Conservation (phyloP, 2,113 vertebrate species). For the Hipposideros armiger region DNA sequence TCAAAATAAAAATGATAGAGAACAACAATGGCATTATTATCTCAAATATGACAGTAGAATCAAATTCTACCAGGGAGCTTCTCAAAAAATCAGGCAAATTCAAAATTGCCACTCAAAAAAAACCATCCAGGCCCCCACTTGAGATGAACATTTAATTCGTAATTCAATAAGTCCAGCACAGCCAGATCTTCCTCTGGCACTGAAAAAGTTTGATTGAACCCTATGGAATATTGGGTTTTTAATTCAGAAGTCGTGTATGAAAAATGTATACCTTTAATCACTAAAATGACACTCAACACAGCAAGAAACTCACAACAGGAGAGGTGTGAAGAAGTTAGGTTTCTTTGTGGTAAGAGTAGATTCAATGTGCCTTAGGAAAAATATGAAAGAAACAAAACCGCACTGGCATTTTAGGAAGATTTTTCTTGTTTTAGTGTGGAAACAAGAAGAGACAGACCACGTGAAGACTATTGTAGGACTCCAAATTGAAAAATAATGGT, state of each 20-base stretch:
- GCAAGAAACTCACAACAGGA: not conserved
- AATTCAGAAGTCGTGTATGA: not conserved
- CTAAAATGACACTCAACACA: not conserved
- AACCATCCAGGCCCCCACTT: not conserved
- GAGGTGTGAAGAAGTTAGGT: not conserved
- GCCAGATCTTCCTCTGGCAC: not conserved
- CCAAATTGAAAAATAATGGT: not conserved
- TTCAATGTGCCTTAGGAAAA: constrained; percentile 39
- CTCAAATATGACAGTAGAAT: not conserved
- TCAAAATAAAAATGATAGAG: constrained; percentile 4
- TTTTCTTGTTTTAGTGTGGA: not conserved
- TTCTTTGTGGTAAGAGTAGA: not conserved
- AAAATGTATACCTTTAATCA: not conserved
- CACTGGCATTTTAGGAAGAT: not conserved
- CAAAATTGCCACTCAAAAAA: not conserved
- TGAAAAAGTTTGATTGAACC: not conserved
- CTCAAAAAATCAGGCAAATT: not conserved
- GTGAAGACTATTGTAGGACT: not conserved
- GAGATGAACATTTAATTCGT: not conserved
- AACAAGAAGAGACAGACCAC: not conserved
- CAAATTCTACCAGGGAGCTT: not conserved
- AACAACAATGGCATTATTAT: not conserved
- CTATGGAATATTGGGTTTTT: not conserved
- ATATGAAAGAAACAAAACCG: not conserved
- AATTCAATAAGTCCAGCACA: not conserved